phyloP scores from a whole-genome alignment of 2,888 invertebrate species.

The Erynnis tages region DNA sequence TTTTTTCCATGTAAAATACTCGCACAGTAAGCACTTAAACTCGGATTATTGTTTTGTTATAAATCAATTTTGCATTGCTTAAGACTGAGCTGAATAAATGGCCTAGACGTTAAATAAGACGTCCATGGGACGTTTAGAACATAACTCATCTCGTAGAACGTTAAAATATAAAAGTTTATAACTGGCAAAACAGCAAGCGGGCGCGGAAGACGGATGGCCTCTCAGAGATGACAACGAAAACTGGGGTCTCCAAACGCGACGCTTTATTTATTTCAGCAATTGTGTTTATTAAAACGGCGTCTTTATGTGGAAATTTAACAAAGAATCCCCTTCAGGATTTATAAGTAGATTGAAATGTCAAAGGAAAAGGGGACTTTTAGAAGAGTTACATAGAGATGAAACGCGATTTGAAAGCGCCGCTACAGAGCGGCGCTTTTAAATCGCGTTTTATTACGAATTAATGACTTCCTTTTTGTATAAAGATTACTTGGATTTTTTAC shows the following conservation, averaged over 20 bases:
- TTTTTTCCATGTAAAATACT: too few species aligned
- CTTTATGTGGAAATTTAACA: conserved; percentile 29
- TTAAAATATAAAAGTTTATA: conserved; percentile 35
- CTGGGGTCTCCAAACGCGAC: conserved; percentile 13
- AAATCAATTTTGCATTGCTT: conserved; percentile 3
- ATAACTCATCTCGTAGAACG: conserved; percentile 35
- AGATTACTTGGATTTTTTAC: neutral
- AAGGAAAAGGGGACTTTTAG: conserved; percentile 4
- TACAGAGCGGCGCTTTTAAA: neutral
- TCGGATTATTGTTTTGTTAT: too few species aligned
- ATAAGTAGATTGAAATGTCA: conserved; percentile 9
- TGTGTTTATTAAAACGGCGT: conserved; percentile 34
- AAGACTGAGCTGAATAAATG: conserved; percentile 10
- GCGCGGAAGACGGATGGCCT: conserved; percentile 51
- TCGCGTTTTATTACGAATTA: neutral
- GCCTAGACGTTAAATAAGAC: conserved; percentile 13
- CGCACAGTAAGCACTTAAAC: too few species aligned
- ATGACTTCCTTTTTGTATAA: neutral
- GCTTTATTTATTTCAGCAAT: conserved; percentile 8
- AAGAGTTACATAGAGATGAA: neutral
- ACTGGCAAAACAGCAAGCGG: conserved; percentile 32
- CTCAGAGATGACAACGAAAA: conserved; percentile 45
- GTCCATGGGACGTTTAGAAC: conserved; percentile 25
- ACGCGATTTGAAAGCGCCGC: too few species aligned
- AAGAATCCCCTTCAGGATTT: conserved; percentile 4